Evolutionary conservation across 2,888 invertebrate genomes (phyloP), one percentile per base, ranked within the genome.

Genomic region (Synergus japonicus): DNA sequence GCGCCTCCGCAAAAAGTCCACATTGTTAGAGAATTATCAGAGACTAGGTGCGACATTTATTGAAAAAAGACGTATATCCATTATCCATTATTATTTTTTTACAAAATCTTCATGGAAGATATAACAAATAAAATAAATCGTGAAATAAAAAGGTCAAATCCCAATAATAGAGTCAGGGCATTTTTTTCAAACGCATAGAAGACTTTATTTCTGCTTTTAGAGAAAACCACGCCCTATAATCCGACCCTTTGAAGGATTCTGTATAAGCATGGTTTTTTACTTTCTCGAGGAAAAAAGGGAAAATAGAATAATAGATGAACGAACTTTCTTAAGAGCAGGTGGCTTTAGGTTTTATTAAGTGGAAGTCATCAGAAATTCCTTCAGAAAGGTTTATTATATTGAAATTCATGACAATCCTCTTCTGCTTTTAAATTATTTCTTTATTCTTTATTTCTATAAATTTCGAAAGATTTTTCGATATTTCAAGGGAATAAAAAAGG

Each of bases 1-100:
- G 69, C 49, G 69, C 69, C 69, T 69, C 69, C 69, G 69, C 69
- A 69, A 69, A 49, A 69, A 46, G 69, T 49, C 22, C 37, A 13
- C 49, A 69, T 69, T 69, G 29, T 49, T 37, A 69, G 29, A 66
- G 43, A n/a, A 66, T 66, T 66, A 66, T 66, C 66, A 43, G 66
- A 18, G 43, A 66, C 44, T 69, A 49, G 69, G 46, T 46, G 46
- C 49, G 69, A 69, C 69, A 54, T 49, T 69, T 69, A 69, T 60
- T 60, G 22, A 60, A 10, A 60, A 10, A 10, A 10, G 18, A 22
- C 10, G 9, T 60, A 60, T 18, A 18, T 9, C 58, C 10, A 2
- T 10, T 18, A 18, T 22, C 10, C 18, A 0, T 60, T 1, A 46
- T 46, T 13, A 4, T 18, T 9, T 18, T 58, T 58, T 58, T 18